Evolutionary conservation across 53 echinoderm and acorn worm genomes (phyloP).

Genomic region (Arbacia lixula): DNA sequence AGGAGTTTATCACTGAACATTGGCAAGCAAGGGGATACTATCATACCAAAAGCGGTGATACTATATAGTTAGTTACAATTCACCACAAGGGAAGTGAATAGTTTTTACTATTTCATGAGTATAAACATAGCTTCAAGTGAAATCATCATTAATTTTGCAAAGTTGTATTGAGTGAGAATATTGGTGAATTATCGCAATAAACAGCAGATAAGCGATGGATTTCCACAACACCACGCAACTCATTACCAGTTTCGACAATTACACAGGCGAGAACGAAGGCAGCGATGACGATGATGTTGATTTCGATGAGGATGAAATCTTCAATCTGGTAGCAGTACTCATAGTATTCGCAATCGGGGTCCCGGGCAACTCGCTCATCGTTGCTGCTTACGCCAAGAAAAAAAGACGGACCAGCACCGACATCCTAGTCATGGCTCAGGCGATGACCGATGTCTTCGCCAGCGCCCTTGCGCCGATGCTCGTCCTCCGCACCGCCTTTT

Average conservation of each 20-base stretch:
- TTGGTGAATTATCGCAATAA: too few relatives aligned
- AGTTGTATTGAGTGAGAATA: too few relatives aligned
- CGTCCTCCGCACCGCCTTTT: neutral
- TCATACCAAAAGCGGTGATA: too few relatives aligned
- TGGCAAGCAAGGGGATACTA: too few relatives aligned
- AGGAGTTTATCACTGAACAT: too few relatives aligned
- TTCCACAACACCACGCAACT: neutral
- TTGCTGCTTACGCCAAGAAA: constrained; percentile 9
- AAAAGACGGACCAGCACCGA: constrained; percentile 21
- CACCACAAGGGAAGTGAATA: too few relatives aligned
- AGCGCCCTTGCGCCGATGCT: neutral
- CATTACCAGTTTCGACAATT: too few relatives aligned
- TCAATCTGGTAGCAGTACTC: neutral
- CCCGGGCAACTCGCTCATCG: constrained; percentile 12
- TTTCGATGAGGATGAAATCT: constrained; percentile 11
- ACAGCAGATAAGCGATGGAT: neutral
- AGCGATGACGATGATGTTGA: neutral
- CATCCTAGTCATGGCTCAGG: constrained; percentile 28
- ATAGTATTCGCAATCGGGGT: neutral
- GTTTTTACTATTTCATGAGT: too few relatives aligned
- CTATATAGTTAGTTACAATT: too few relatives aligned
- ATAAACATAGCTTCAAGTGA: too few relatives aligned
- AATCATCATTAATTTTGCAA: too few relatives aligned
- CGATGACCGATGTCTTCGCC: constrained; percentile 21
- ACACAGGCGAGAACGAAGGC: neutral